These are phyloP conservation scores for Gambusia affinis DNA, from an alignment of 2,113 vertebrate genomes.

Conservation along the genomic window DNA sequence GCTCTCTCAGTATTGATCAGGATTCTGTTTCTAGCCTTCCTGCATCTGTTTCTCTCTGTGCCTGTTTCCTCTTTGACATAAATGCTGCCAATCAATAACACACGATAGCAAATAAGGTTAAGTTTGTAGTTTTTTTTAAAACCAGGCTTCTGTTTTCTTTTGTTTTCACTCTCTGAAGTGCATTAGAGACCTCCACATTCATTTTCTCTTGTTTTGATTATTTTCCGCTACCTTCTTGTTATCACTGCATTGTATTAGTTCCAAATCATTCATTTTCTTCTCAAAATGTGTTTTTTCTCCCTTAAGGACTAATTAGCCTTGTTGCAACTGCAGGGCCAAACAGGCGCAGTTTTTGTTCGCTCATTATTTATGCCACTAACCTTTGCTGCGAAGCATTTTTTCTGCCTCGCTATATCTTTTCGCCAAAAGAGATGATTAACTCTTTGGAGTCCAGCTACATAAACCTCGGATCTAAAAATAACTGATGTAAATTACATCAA, in stretches of 20 bases:
- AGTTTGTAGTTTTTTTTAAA: not conserved
- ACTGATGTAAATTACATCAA: slow-evolving; percentile 40
- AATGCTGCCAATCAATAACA: slow-evolving; percentile 29
- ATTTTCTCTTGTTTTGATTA: slow-evolving; percentile 54
- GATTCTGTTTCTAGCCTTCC: slow-evolving; percentile 26
- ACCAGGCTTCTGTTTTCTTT: slow-evolving; percentile 4
- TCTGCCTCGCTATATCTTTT: slow-evolving; percentile 30
- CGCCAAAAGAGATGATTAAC: slow-evolving; percentile 53
- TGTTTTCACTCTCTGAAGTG: slow-evolving; percentile 12
- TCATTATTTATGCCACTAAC: slow-evolving; percentile 66
- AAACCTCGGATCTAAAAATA: slow-evolving; percentile 4
- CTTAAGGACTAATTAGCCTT: slow-evolving; percentile 72
- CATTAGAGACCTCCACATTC: slow-evolving; percentile 38
- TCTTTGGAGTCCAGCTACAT: slow-evolving; percentile 12
- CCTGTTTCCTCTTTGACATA: slow-evolving; percentile 34
- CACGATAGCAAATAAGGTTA: slow-evolving; percentile 19
- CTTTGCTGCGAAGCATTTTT: slow-evolving; percentile 43
- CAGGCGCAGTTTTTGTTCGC: slow-evolving; percentile 44
- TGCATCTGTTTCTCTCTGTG: slow-evolving; percentile 16
- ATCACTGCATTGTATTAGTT: slow-evolving; percentile 52
- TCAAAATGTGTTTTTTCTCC: slow-evolving; percentile 61
- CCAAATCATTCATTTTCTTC: slow-evolving; percentile 56
- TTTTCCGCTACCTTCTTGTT: slow-evolving; percentile 20
- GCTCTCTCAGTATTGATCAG: slow-evolving; percentile 48
- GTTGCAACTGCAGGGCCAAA: slow-evolving; percentile 61